These are phyloP conservation scores for Drosophila lutescens DNA, from an alignment of 2,888 invertebrate species.

Conservation along the genomic window DNA sequence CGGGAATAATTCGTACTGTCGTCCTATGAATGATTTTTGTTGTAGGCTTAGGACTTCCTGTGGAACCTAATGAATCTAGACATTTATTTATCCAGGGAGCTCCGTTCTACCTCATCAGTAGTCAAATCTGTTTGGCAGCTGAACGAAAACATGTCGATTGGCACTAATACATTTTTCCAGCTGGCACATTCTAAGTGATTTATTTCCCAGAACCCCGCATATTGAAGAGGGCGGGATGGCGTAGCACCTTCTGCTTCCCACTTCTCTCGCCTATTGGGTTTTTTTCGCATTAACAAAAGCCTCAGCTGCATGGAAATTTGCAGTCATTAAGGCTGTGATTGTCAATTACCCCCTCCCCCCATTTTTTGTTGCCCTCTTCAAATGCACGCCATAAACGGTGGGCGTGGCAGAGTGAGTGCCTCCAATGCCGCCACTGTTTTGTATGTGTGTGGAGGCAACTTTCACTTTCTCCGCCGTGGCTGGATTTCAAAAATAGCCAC, in stretches of 20 bases:
- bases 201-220: conserved; percentile 19
- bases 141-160: not conserved
- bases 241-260: conserved; percentile 14
- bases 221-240: not conserved
- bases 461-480: conserved; percentile 45
- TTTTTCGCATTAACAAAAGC: conserved; percentile 24
- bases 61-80: too few species aligned
- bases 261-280: conserved; percentile 2
- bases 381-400: conserved; percentile 38
- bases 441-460: conserved; percentile 24
- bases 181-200: not conserved
- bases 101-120: not conserved
- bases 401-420: conserved; percentile 35
- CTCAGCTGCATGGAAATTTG: conserved; percentile 36
- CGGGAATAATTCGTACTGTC: too few species aligned
- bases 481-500: conserved; percentile 44
- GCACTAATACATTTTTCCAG: not conserved
- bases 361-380: conserved; percentile 3
- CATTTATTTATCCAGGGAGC: too few species aligned
- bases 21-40: too few species aligned
- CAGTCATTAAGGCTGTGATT: conserved; percentile 36
- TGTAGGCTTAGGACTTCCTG: too few species aligned
- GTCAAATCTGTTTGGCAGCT: not conserved
- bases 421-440: conserved; percentile 20
- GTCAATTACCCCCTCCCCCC: conserved; percentile 18